A percentile compares a stretch with the other conserved stretches of the same genome.
phyloP scores from a whole-genome alignment of 2,113 vertebrate species.

The Rhynchopsitta pachyrhyncha region DNA sequence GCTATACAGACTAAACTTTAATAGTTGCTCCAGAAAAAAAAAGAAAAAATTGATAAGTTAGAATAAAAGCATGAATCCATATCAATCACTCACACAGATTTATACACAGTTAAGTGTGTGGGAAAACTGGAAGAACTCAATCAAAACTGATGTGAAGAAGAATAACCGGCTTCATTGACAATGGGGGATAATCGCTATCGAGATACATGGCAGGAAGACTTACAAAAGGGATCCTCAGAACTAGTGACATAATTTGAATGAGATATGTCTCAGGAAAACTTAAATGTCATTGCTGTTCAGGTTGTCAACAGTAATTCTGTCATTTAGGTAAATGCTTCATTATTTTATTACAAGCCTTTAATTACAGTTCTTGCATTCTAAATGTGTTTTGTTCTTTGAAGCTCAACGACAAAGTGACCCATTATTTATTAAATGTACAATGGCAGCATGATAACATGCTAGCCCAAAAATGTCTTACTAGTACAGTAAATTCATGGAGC shows the following conservation, averaged over 20 bases:
- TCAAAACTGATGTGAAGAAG: conserved; percentile 27
- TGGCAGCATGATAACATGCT: background rate
- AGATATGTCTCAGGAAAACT: conserved; percentile 37
- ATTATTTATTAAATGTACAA: background rate
- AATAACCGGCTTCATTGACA: conserved; percentile 26
- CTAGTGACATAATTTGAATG: conserved; percentile 28
- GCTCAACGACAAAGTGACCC: background rate
- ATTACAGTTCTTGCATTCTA: conserved; percentile 7
- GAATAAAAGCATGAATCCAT: conserved; percentile 34
- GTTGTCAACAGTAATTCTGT: conserved; percentile 38
- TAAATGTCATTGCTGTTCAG: conserved; percentile 28
- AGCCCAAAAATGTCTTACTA: background rate
- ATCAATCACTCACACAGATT: conserved; percentile 18
- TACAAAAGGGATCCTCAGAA: conserved; percentile 17
- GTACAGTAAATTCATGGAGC: background rate
- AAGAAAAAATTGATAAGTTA: background rate
- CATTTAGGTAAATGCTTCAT: conserved; percentile 30
- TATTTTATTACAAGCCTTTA: conserved; percentile 35
- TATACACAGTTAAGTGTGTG: conserved; percentile 16
- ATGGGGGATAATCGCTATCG: background rate
- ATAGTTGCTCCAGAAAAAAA: background rate
- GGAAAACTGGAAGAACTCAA: conserved; percentile 39
- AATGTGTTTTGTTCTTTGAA: background rate
- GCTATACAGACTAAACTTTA: background rate
- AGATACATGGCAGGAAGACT: background rate